These are phyloP conservation scores for Andrena flavipes DNA, from an alignment of 2,888 invertebrate genomes.

Conservation along the genomic window DNA sequence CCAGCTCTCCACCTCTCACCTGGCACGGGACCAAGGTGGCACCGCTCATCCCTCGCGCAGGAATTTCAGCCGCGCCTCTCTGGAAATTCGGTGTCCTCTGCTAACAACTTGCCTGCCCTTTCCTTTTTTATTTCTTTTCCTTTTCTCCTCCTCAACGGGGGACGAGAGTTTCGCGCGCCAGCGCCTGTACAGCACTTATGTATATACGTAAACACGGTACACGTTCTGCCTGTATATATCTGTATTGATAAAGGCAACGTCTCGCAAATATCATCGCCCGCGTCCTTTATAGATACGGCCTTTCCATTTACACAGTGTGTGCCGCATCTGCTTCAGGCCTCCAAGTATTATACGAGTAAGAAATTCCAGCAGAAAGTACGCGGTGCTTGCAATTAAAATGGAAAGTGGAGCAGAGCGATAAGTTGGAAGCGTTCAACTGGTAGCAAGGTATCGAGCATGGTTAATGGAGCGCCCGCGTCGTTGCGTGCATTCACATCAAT, in stretches of 20 bases:
- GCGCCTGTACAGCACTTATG: no score
- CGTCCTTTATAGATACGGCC: background rate
- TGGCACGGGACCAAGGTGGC: constrained; percentile 31
- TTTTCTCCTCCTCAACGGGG: background rate
- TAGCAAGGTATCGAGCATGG: background rate
- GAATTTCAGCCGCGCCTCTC: constrained; percentile 59
- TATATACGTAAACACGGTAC: no score
- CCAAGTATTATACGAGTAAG: background rate
- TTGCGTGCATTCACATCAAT: constrained; percentile 46
- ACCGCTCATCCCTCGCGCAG: constrained; percentile 60
- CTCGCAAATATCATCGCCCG: background rate
- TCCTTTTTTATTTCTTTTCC: constrained; percentile 1
- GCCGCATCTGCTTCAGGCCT: constrained; percentile 17
- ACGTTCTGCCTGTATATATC: no score
- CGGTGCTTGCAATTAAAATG: constrained; percentile 46
- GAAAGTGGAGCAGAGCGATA: constrained; percentile 45
- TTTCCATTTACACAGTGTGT: background rate
- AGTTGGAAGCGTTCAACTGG: constrained; percentile 1
- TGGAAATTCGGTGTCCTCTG: constrained; percentile 11
- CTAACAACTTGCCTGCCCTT: background rate
- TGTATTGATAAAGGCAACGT: background rate
- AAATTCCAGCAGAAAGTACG: constrained; percentile 28
- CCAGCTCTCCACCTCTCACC: constrained; percentile 69
- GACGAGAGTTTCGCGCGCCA: background rate
- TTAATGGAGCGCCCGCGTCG: constrained; percentile 8